Evolutionary conservation across 2,888 invertebrate genomes (phyloP), one percentile per base, ranked within the genome.

Genomic region (Tortrix viridana): DNA sequence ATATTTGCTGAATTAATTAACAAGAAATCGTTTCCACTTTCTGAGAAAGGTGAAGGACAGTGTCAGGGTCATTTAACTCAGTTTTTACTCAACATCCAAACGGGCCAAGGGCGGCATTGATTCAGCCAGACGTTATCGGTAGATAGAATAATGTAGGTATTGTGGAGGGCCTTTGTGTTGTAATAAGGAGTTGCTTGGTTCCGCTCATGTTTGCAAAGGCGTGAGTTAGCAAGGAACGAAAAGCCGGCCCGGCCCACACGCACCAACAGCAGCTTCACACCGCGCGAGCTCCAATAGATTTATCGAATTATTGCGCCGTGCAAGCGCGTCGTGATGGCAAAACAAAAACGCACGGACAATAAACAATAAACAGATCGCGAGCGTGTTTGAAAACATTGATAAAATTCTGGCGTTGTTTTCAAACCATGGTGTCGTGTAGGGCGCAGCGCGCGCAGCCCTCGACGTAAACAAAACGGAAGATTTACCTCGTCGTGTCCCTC

Each of bases 401-500:
- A 46, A 52, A 52, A 16, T 32, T 22, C 44, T 50, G 5, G 38
- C 46, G 44, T 53, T 63, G 47, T 53, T 62, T 52, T 46, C 46
- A 9, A 43, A 61, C 19, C 20, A 22, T 54, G 44, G 18, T 26
- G 20, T 20, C 6, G 23, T 41, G 26, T 22, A 47, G 5, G 55
- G 54, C 46, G 32, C 44, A 44, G 54, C 41, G 65, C 66, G 68
- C 67, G 71, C 71, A 69, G 55, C 65, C 69, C 54, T 71, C 69
- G 71, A 72, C 65, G 74, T 71, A 76, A 80, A 78, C 77, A 76
- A 74, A 54, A 50, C 85, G 12, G 32, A 32, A 32, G 32, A 32
- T 32, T 84, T 75, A 92, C 92, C 89, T 96, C 95, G 66, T 88
- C 93, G 88, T 95, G 95, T 20, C 96, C 96, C 76, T 95, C 94